phyloP scores from a whole-genome alignment of 2,888 invertebrate genomes.

The Cantharis nigra region DNA sequence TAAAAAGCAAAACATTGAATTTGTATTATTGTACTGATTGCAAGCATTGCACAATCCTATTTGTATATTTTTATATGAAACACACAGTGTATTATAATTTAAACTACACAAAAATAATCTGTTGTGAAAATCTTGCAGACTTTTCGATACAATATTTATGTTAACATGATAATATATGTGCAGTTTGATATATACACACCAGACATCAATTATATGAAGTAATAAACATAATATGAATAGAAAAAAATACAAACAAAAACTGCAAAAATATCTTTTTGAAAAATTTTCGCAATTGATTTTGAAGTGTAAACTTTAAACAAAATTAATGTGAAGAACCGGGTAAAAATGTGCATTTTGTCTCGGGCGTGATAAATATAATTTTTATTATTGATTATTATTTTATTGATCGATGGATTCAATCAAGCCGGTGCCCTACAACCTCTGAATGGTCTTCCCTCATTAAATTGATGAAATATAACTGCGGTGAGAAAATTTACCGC shows the following conservation, averaged over 20 bases:
- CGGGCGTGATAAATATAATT: neutral
- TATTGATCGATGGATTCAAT: too few species aligned
- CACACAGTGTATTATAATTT: neutral
- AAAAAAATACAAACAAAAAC: neutral
- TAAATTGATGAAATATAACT: too few species aligned
- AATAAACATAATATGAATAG: neutral
- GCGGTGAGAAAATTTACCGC: too few species aligned
- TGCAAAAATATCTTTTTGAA: neutral
- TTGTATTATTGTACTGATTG: neutral
- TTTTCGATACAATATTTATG: neutral
- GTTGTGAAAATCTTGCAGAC: slow-evolving; percentile 3
- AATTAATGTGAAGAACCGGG: neutral
- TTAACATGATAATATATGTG: neutral
- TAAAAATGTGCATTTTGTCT: neutral
- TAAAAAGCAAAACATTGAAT: neutral
- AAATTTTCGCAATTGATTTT: neutral
- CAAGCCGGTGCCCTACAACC: neutral
- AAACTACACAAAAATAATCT: slow-evolving; percentile 2
- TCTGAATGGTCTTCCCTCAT: neutral
- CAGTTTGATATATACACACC: neutral
- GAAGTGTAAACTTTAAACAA: neutral
- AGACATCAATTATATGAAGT: neutral
- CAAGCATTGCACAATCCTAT: neutral
- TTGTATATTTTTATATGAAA: neutral
- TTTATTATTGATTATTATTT: neutral